A percentile compares a stretch with the other conserved stretches of the same genome.
Evolutionary conservation across 2,888 invertebrate genomes (phyloP).

Genomic region (Rhabditoides inermis): DNA sequence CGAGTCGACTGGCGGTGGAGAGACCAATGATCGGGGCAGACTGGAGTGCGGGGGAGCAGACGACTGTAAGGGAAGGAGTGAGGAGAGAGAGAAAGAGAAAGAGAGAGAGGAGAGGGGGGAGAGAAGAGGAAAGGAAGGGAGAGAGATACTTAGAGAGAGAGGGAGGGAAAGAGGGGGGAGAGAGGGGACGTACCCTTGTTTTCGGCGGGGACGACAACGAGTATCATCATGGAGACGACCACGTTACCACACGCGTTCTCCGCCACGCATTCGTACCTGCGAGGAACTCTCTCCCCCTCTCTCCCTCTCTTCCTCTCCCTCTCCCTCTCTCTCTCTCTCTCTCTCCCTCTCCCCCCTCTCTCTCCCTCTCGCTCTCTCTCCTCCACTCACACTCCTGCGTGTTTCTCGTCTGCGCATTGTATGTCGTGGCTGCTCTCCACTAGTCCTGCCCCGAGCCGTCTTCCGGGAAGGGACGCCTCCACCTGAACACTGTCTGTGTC

Average conservation of each 20-base stretch:
- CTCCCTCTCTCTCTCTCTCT: constrained; percentile 1
- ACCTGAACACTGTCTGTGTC: too few species aligned
- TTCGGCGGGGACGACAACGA: too few species aligned
- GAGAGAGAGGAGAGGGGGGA: background rate
- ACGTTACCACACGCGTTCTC: background rate
- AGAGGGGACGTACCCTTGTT: background rate
- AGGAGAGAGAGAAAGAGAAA: background rate
- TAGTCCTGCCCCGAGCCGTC: background rate
- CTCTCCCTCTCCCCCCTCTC: constrained; percentile 1
- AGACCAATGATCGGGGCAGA: constrained; percentile 13
- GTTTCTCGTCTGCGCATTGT: background rate
- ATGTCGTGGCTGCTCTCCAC: constrained; percentile 2
- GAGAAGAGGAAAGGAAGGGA: background rate
- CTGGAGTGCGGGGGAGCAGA: background rate
- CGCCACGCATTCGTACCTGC: background rate
- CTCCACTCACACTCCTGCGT: too few species aligned
- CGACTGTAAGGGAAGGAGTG: background rate
- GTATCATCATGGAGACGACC: background rate
- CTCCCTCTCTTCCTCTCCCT: background rate
- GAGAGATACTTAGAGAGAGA: background rate
- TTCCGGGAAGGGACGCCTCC: constrained; percentile 2
- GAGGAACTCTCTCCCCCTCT: too few species aligned
- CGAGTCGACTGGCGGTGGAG: constrained; percentile 18
- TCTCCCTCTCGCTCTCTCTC: too few species aligned
- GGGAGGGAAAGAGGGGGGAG: background rate